Percentiles rank a stretch among this genome's conserved stretches.
phyloP scores from a whole-genome alignment of 1,140 invertebrate species.

The Saccostrea echinata region DNA sequence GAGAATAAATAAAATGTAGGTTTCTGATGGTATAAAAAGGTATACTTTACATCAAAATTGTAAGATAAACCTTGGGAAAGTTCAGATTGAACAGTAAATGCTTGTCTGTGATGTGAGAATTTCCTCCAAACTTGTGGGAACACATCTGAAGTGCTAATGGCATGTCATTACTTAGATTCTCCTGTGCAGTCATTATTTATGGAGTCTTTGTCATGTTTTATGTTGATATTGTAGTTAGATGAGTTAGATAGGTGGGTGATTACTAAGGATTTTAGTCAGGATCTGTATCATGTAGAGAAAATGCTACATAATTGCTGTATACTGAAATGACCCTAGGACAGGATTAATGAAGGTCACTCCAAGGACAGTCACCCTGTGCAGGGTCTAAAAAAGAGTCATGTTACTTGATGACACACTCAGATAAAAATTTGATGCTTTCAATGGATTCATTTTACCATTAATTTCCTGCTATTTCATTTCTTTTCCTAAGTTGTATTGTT shows the following conservation, averaged over 20 bases:
- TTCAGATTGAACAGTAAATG: not conserved
- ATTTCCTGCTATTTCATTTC: conserved; percentile 1
- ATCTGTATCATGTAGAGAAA: not conserved
- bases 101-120: not conserved
- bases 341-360: not conserved
- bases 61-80: not conserved
- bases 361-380: not conserved
- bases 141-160: not conserved
- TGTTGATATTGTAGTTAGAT: not conserved
- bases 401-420: not conserved
- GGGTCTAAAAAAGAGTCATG: not conserved
- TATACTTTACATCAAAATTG: no score
- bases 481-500: no score
- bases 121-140: not conserved
- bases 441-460: not conserved
- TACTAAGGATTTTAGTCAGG: not conserved
- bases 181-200: not conserved
- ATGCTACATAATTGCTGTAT: not conserved
- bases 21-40: no score
- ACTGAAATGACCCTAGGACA: not conserved
- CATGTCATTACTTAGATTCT: not conserved
- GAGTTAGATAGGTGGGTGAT: not conserved
- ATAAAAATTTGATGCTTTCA: not conserved
- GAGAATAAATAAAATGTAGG: not conserved
- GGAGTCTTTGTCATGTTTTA: not conserved